Base-by-base conservation (phyloP, 2,888 invertebrate genomes). In the Dyspetes luteomarginatus region DNA sequence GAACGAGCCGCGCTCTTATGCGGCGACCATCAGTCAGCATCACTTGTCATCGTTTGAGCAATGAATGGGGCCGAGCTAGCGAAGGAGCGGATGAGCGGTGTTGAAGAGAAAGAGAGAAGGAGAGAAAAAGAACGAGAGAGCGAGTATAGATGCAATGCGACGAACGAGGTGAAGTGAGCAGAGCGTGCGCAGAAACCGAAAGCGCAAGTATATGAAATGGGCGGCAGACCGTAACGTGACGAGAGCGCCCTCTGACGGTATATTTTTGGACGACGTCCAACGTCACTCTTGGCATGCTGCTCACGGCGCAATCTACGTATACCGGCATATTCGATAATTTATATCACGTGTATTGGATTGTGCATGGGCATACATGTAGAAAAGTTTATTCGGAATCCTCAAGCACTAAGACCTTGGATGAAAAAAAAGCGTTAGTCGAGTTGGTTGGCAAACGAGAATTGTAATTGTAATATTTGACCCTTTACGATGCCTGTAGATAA, bases 41-140 rank as follows among this genome's bases (percentile, higher is more conserved):
- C 89, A 87, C 87, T 87, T 88, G 88, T 89, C 89, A 89, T 89
- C 86, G 85, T 86, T 88, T 87, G 87, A 88, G 85, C 86, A 89
- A 89, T 89, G 87, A 87, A 82, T 82, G 82, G 81, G 71, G 43
- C 68, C 65, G 60, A 72, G 58, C 48, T 52, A 45, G 58, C 52
- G 17, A 43, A 58, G 58, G 62, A 64, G 83, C 78, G 77, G 83
- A 83, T 81, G 83, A 85, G 77, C 72, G 82, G 41, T 69, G 48
- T 28, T 2, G 62, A 30, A 19, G 67, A 28, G 36, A 22, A n/a
- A 19, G 58, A 7, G 43, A 15, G 52, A 41, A 41, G 5, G 15
- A 30, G 17, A 2, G 17, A 45, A 45, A 45, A 50, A 24, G 26
- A 68, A n/a, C 52, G 50, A 71, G 72, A 62, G 17, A 50, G 17